Base-by-base conservation (phyloP, 2,888 invertebrate genomes). In the Cephus runcator region DNA sequence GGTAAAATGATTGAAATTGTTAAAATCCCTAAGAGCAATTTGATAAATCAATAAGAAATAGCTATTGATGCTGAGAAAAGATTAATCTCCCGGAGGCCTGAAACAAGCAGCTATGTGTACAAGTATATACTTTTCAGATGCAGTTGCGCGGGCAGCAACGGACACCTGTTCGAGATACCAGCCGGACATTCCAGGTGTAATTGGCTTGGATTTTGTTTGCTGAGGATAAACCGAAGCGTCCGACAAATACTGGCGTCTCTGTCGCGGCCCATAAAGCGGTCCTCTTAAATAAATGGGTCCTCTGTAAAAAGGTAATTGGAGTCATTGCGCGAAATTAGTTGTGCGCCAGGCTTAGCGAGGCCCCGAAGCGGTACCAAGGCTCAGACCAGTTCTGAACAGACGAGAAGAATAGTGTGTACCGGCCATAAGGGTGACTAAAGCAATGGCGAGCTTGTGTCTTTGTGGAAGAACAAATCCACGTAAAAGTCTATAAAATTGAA, bases 191-290 rank as follows among this genome's bases (percentile, higher is more conserved):
- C 88, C 87, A 82, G 69, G 74, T 83, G 87, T 88, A 87, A 89
- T 90, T 89, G 87, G 87, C 83, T 85, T 79, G 83, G 86, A 89
- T 89, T 88, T 89, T 87, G 88, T 88, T 86, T 86, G 85, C 85
- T 77, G 84, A 87, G 87, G 81, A 87, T 88, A 88, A 88, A 88
- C 86, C 81, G 84, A 81, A 56, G 23, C 77, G 76, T 79, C 83
- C 84, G 81, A 84, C 84, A 83, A 85, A 85, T 85, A 83, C 83
- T 80, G 68, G 34, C 77, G 79, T 75, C 69, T 76, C 73, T 9
- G 76, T 69, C 76, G 69, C 69, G 35, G 75, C 76, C 76, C 71
- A 31, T 34, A 34, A 12, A 35, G 36, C 76, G 73, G 75, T 74
- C 76, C 73, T 78, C 79, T 82, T 77, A 84, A 85, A 84, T 83